A percentile compares a stretch with the other conserved stretches of the same genome.
phyloP scores from a whole-genome alignment of 2,888 invertebrate genomes.

The Tanytarsus gracilentus region DNA sequence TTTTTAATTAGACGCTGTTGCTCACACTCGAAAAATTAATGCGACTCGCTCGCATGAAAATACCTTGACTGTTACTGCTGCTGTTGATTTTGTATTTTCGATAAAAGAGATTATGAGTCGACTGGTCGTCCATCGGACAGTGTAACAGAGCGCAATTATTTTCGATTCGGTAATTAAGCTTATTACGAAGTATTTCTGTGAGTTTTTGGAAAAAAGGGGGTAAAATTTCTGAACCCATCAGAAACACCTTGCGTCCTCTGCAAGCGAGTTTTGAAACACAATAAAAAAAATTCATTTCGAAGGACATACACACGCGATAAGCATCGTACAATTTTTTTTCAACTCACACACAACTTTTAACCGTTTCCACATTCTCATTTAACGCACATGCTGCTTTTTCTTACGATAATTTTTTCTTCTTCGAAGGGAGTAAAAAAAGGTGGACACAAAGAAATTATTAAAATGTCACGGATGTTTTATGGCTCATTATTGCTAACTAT shows the following conservation, averaged over 20 bases:
- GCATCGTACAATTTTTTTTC: conserved; percentile 3
- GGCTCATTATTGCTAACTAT: not conserved
- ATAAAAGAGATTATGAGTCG: conserved; percentile 5
- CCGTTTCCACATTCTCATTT: conserved; percentile 1
- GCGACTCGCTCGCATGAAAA: conserved; percentile 6
- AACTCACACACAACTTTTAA: not conserved
- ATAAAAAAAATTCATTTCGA: not conserved
- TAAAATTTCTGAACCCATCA: conserved; percentile 12
- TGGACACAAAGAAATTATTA: conserved; percentile 23
- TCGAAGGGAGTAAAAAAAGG: not conserved
- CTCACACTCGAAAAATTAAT: not conserved
- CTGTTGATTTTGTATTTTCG: not conserved
- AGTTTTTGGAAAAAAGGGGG: conserved; percentile 5
- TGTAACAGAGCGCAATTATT: conserved; percentile 19
- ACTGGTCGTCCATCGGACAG: not conserved
- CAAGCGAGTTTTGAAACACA: not conserved
- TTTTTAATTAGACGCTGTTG: conserved; percentile 17
- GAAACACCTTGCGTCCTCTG: conserved; percentile 27
- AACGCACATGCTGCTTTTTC: conserved; percentile 26
- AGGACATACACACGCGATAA: conserved; percentile 29
- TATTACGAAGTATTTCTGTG: not conserved
- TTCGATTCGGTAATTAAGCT: conserved; percentile 25
- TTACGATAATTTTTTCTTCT: not conserved
- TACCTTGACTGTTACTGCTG: conserved; percentile 5
- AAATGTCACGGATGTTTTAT: conserved; percentile 28